phyloP scores from a whole-genome alignment of 2,888 invertebrate species.

The Xanthia togata region DNA sequence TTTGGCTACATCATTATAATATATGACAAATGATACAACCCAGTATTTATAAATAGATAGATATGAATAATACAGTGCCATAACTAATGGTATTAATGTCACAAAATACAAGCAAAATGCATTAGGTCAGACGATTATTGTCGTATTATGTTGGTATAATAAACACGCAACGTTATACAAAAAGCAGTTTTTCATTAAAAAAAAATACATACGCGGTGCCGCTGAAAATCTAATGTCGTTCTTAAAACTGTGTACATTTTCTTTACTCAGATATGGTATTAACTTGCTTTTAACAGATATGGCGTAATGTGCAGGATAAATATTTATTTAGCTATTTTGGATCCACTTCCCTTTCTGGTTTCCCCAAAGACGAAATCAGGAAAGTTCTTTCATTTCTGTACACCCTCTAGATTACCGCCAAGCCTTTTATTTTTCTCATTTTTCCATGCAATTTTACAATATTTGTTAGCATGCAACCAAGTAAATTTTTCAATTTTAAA shows the following conservation, averaged over 20 bases:
- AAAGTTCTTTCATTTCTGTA: neutral
- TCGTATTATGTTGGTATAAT: conserved; percentile 20
- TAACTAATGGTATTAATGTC: conserved; percentile 23
- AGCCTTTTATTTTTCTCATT: too few relatives aligned
- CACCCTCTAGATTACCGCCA: neutral
- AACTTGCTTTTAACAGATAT: conserved; percentile 34
- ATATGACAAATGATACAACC: conserved; percentile 34
- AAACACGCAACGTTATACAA: conserved; percentile 43
- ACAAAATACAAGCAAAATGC: conserved; percentile 50
- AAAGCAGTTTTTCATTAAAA: conserved; percentile 31
- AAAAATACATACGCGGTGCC: neutral
- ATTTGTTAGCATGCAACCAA: too few relatives aligned
- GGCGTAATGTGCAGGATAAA: conserved; percentile 29
- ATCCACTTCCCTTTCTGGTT: conserved; percentile 21
- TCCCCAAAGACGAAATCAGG: neutral
- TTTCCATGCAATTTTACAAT: too few relatives aligned
- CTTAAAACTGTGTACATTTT: conserved; percentile 37
- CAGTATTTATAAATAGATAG: conserved; percentile 29
- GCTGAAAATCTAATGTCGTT: conserved; percentile 25
- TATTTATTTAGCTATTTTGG: conserved; percentile 22
- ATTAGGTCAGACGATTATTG: conserved; percentile 43
- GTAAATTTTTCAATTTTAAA: too few relatives aligned
- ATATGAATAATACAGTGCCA: conserved; percentile 2
- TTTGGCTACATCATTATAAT: conserved; percentile 2
- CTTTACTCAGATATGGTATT: conserved; percentile 23